Evolutionary conservation across 2,797 vertebrate genomes (phyloP).

Genomic region (Poeciliopsis turneri): DNA sequence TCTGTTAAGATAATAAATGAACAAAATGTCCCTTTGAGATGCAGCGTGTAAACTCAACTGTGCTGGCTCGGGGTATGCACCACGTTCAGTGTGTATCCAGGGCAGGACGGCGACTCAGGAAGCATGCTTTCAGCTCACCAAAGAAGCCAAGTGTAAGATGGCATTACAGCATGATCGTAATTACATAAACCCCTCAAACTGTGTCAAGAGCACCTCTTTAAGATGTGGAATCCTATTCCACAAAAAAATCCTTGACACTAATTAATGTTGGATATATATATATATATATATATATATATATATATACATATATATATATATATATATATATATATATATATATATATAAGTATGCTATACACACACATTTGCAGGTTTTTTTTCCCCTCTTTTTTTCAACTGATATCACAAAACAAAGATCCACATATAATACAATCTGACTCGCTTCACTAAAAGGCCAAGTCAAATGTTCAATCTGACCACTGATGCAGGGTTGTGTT

Average conservation of each 20-base stretch:
- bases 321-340: background rate
- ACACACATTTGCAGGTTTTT: background rate
- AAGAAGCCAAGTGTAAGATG: constrained; percentile 72
- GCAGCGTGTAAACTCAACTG: constrained; percentile 29
- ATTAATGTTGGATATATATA: background rate
- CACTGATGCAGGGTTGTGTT: constrained; percentile 73
- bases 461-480: constrained; percentile 73
- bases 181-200: constrained; percentile 69
- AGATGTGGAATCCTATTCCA: constrained; percentile 37
- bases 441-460: constrained; percentile 63
- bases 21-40: constrained; percentile 52
- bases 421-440: constrained; percentile 53
- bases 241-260: constrained; percentile 24
- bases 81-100: constrained; percentile 72
- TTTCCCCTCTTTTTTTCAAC: constrained; percentile 13
- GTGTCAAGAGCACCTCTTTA: constrained; percentile 57
- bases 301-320: background rate
- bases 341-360: no score
- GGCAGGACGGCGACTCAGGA: constrained; percentile 68
- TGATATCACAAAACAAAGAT: constrained; percentile 41
- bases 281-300: background rate
- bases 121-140: constrained; percentile 72
- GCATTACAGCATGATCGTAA: constrained; percentile 67
- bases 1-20: constrained; percentile 21
- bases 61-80: constrained; percentile 48